Evolutionary conservation across 2,797 vertebrate species (phyloP).

Genomic region (Aphelocoma californica): DNA sequence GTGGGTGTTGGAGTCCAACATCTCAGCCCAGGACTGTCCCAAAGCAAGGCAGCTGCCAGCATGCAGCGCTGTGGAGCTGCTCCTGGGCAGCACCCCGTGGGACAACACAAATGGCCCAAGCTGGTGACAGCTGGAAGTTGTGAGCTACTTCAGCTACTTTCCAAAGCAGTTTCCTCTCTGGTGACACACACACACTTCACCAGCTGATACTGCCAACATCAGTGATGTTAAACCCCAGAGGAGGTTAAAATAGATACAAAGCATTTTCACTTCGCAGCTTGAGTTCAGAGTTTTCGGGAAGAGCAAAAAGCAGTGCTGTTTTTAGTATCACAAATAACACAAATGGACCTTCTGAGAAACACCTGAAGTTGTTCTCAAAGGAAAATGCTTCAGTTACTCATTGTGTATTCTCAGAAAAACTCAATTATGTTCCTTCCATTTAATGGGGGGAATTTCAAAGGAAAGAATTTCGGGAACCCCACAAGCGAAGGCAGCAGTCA

Average conservation of each 20-base stretch:
- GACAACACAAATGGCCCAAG: background rate
- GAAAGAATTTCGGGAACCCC: slow-evolving; percentile 44
- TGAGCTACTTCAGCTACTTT: background rate
- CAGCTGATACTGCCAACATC: background rate
- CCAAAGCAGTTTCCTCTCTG: background rate
- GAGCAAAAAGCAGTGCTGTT: background rate
- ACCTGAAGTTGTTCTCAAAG: background rate
- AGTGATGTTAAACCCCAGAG: background rate
- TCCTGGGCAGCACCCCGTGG: background rate
- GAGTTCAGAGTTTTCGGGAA: background rate
- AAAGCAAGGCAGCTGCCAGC: background rate
- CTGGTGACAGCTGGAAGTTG: background rate
- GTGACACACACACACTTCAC: background rate
- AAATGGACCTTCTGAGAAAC: background rate
- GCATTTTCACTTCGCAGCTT: background rate
- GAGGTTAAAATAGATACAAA: background rate
- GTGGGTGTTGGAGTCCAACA: rapidly evolving
- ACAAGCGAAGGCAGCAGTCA: background rate
- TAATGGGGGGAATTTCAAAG: background rate
- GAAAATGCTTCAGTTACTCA: background rate
- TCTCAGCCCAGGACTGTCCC: background rate
- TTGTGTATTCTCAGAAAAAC: background rate
- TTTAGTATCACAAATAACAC: background rate
- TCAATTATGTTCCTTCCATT: background rate
- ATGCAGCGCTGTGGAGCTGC: background rate